Percentiles rank a stretch among this genome's conserved stretches.
Conservation (phyloP, 2,797 vertebrate genomes). For the Dipus sagitta region DNA sequence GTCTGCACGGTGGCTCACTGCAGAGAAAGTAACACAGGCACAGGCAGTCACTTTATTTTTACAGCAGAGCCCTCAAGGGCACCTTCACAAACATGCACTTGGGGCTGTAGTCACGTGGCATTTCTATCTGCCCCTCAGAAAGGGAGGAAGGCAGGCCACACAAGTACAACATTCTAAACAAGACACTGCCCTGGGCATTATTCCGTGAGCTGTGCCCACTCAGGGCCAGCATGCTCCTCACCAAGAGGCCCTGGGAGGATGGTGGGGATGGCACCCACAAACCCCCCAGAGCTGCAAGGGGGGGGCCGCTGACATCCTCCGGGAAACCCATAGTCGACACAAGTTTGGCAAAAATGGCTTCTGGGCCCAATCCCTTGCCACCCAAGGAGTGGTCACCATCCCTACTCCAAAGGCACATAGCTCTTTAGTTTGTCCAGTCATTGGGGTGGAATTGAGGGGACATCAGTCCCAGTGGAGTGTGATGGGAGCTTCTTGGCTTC, state of each 20-base stretch:
- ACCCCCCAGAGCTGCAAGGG: too few species aligned
- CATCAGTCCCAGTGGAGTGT: not conserved
- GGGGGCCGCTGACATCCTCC: fast-evolving
- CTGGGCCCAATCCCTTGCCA: fast-evolving
- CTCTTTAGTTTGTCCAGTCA: not conserved
- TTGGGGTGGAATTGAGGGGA: not conserved
- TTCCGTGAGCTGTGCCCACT: not conserved
- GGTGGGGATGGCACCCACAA: too few species aligned
- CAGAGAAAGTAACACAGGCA: not conserved
- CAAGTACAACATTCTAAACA: too few species aligned
- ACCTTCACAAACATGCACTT: constrained; percentile 63
- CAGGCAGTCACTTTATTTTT: constrained; percentile 73
- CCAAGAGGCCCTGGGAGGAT: not conserved
- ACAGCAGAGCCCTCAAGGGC: constrained; percentile 63
- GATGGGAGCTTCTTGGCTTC: fast-evolving
- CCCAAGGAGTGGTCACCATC: too few species aligned
- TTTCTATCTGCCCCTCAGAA: not conserved
- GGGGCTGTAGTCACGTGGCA: not conserved
- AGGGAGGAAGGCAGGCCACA: not conserved
- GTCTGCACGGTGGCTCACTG: not conserved
- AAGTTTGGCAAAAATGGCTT: not conserved
- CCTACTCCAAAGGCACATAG: not conserved
- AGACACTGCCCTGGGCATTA: too few species aligned
- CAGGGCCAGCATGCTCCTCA: not conserved
- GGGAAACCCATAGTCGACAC: too few species aligned